Percentiles rank a stretch among this genome's conserved stretches.
phyloP scores from a whole-genome alignment of 1,140 invertebrate genomes.

The Calephelis virginiensis region DNA sequence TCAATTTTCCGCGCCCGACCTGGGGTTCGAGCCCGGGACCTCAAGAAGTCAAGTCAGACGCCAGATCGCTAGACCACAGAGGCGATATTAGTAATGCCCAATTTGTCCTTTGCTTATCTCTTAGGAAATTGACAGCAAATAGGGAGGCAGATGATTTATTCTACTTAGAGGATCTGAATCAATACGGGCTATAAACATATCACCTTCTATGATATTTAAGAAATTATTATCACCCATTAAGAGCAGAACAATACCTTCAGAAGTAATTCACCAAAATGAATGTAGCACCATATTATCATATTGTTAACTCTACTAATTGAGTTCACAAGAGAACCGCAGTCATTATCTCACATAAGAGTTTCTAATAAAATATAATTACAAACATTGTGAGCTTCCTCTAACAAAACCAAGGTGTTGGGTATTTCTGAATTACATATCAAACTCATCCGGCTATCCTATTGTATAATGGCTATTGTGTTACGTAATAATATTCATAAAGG shows the following conservation, averaged over 20 bases:
- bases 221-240: too few species aligned
- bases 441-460: constrained; percentile 5
- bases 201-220: too few species aligned
- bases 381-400: constrained; percentile 11
- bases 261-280: constrained; percentile 8
- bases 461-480: not conserved
- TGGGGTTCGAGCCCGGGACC: too few species aligned
- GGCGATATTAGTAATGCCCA: too few species aligned
- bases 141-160: too few species aligned
- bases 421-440: constrained; percentile 12
- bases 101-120: too few species aligned
- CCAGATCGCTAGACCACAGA: too few species aligned
- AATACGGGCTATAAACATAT: too few species aligned
- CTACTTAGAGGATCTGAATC: too few species aligned
- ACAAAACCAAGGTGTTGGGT: constrained; percentile 1
- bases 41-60: too few species aligned
- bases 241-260: not conserved
- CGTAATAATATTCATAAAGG: not conserved
- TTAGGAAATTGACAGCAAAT: too few species aligned
- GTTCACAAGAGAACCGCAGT: constrained; percentile 6
- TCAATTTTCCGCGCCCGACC: too few species aligned
- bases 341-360: constrained; percentile 1
- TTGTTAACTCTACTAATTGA: constrained; percentile 13
- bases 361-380: constrained; percentile 13
- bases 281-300: constrained; percentile 6